Percentiles rank a stretch among this genome's conserved stretches.
phyloP scores from a whole-genome alignment of 2,797 vertebrate species.

The Halcyon smyrnensis region DNA sequence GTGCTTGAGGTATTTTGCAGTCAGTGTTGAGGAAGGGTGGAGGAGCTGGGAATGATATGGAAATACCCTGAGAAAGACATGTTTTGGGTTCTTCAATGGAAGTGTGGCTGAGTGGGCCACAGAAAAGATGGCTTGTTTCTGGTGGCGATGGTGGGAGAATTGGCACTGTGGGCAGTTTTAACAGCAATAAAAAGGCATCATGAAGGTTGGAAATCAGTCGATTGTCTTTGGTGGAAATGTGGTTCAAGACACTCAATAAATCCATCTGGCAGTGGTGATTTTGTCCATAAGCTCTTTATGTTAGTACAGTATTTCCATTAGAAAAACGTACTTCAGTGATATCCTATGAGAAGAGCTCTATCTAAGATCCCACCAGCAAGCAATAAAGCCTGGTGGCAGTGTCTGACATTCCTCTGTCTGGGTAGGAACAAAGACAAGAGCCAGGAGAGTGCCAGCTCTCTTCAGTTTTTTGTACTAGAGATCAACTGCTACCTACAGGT shows the following conservation, averaged over 20 bases:
- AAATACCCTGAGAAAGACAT: neutral
- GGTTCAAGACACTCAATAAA: constrained; percentile 27
- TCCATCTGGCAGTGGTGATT: neutral
- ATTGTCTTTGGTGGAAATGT: neutral
- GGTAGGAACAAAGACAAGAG: neutral
- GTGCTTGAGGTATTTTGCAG: neutral
- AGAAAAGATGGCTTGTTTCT: neutral
- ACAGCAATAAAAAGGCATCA: neutral
- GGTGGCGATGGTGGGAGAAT: neutral
- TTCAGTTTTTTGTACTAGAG: neutral
- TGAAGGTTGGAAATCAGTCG: neutral
- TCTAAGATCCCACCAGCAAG: neutral
- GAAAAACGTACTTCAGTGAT: neutral
- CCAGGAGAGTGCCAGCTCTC: neutral
- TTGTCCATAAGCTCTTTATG: neutral
- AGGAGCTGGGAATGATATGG: neutral
- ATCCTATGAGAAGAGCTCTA: neutral
- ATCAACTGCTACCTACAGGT: neutral
- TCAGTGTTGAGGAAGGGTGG: neutral
- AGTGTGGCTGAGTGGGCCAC: neutral
- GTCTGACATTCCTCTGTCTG: neutral
- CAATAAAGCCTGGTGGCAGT: neutral
- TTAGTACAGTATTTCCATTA: neutral
- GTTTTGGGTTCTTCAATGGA: neutral
- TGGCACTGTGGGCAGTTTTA: neutral